Evolutionary conservation across 2,797 vertebrate genomes (phyloP), one percentile per base, ranked within the genome.

Genomic region (Sebastes nivosus): DNA sequence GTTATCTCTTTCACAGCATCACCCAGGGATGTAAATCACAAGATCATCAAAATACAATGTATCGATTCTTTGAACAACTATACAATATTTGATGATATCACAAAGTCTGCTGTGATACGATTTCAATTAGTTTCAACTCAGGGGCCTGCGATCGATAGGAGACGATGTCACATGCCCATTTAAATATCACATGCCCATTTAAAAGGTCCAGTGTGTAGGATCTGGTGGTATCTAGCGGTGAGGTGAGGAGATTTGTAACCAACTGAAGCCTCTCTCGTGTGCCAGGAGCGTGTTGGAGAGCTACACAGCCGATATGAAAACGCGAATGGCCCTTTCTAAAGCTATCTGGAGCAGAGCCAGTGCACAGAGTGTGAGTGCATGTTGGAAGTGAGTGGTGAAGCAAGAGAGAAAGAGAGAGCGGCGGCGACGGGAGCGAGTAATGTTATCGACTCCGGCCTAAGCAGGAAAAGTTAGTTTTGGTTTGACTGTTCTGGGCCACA

Each of bases 301-400:
- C 18, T 52, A 52, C 8, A 24, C 24, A 24, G 3, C 18, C 5
- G 3, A 52, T 2, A 20, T 0, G 0, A 50, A 50, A 50, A 50
- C 2, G 46, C 0, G 0, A 50, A 50, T 46, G 0, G 16, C 42
- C 42, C 42, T 50, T 0, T n/a, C 8, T 50, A n/a, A 0, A 50
- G 18, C 46, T 0, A 50, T n/a, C 18, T 9, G 46, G 46, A 50
- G 46, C 46, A 50, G 46, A 50, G 18, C 46, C 46, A 20, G 46
- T 50, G 46, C 18, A 8, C 0, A 50, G 18, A 50, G 46, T 50
- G 46, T 50, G 18, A 20, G 18, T 50, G 46, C 4, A 4, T 9
- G 46, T 50, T 20, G 46, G 18, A 50, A 50, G 18, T 50, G 46
- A 50, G 18, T 50, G 46, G 18, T 50, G 46, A 50, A 50, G 46